Conservation (phyloP, 37 sponge, comb jelly and placozoan species). For the Cladorhizidae sp. region DNA sequence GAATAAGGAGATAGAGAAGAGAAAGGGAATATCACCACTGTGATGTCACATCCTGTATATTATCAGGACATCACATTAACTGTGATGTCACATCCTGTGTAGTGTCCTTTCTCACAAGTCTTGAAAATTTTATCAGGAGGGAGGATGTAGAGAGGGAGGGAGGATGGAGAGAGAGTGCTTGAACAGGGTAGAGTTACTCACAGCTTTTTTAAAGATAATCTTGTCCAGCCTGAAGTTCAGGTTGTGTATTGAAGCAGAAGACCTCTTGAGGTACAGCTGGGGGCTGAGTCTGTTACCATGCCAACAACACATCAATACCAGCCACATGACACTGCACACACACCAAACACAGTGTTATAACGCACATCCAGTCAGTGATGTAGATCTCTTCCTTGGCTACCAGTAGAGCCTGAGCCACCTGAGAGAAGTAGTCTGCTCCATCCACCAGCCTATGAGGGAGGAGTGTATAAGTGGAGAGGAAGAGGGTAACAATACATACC, state of each 20-base stretch:
- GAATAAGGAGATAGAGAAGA: too few relatives aligned
- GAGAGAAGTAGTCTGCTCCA: conserved; percentile 50
- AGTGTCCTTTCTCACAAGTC: too few relatives aligned
- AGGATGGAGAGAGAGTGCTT: too few relatives aligned
- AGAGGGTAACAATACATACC: too few relatives aligned
- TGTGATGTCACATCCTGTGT: too few relatives aligned
- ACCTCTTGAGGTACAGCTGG: conserved; percentile 56
- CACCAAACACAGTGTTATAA: background rate
- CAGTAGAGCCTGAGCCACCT: conserved; percentile 56
- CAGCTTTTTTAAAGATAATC: conserved; percentile 60
- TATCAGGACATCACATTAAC: too few relatives aligned
- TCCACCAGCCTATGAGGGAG: conserved; percentile 53
- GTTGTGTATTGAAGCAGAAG: background rate
- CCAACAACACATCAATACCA: background rate
- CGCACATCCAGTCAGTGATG: conserved; percentile 73
- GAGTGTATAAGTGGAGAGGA: too few relatives aligned
- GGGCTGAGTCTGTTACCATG: conserved; percentile 45
- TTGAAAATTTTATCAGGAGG: too few relatives aligned
- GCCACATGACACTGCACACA: background rate
- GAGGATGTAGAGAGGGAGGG: too few relatives aligned
- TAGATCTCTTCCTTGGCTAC: conserved; percentile 62
- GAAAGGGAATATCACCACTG: too few relatives aligned
- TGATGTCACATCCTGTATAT: too few relatives aligned
- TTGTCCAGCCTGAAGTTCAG: conserved; percentile 55
- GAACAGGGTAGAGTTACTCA: background rate